Conservation (phyloP, 2,113 vertebrate genomes). For the Panthera uncia region DNA sequence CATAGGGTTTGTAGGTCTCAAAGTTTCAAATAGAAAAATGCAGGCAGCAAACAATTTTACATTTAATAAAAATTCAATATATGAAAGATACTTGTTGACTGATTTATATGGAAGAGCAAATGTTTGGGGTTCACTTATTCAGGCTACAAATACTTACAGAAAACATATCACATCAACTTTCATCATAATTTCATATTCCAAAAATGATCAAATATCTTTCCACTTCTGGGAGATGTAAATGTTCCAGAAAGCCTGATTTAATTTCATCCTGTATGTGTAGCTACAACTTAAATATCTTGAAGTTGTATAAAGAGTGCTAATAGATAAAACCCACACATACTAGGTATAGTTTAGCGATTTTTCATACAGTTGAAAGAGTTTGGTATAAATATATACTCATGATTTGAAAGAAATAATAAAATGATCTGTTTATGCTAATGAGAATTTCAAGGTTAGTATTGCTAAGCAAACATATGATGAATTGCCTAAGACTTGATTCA, state of each 20-base stretch:
- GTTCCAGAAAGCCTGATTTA: not conserved
- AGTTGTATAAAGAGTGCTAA: not conserved
- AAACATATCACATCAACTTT: not conserved
- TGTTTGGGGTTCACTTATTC: not conserved
- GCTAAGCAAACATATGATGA: not conserved
- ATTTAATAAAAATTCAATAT: not conserved
- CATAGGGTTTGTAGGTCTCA: not conserved
- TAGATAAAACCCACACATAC: not conserved
- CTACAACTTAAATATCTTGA: not conserved
- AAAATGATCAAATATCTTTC: not conserved
- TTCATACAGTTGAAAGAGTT: not conserved
- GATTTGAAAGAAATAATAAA: constrained; percentile 31
- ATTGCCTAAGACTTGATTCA: not conserved
- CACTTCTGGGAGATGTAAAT: not conserved
- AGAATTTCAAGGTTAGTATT: not conserved
- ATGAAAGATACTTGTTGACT: not conserved
- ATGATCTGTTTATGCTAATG: not conserved
- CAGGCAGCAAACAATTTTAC: not conserved
- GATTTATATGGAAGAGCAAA: not conserved
- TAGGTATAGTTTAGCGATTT: not conserved
- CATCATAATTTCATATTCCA: constrained; percentile 25
- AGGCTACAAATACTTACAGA: not conserved
- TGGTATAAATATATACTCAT: not conserved
- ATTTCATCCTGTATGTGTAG: not conserved
- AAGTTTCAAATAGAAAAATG: not conserved